Base-by-base conservation (phyloP, 1,140 invertebrate genomes). In the Steinernema feltiae region DNA sequence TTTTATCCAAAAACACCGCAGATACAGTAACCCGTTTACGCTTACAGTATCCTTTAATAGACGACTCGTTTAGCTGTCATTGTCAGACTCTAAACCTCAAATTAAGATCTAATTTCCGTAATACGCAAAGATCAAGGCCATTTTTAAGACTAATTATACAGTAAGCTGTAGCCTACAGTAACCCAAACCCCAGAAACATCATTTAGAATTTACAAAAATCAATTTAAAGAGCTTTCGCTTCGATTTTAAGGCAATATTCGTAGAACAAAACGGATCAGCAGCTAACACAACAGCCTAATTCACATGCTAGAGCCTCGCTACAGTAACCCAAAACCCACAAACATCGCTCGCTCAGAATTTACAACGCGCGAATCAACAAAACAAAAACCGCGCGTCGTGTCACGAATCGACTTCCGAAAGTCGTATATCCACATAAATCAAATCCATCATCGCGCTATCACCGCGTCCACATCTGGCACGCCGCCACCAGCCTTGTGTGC, bases 401-500 rank as follows among this genome's bases (percentile, higher is more conserved):
- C 53, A 41, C 35, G 18, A n/a, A 27, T 63, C 24, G 15, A 63
- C 53, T 63, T 63, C 53, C 53, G 53, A n/a, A 63, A 63, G 12
- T 63, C 53, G 24, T 63, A 63, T 63, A 63, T 63, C 24, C 15
- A n/a, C n/a, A n/a, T n/a, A n/a, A n/a, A 17, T 63, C 53, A 41
- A 3, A 63, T 27, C 24, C 53, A 63, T 17, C 24, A 3, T 63
- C 7, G 35, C 53, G 53, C n/a, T n/a, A n/a, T n/a, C n/a, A n/a
- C n/a, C n/a, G n/a, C n/a, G n/a, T n/a, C 53, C 53, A 63, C 53
- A 63, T 63, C 53, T 63, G 53, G 53, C 53, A n/a, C 35, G 35
- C 7, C 35, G 35, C 7, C 35, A 18, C 35, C 35, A 41, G 35
- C 35, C 35, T 18, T 7, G 35, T 41, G 35, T 18, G 18, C 35